A percentile compares a stretch with the other conserved stretches of the same genome.
These are phyloP conservation scores for Hartigia nigra DNA, from an alignment of 2,888 invertebrate genomes.

Conservation along the genomic window DNA sequence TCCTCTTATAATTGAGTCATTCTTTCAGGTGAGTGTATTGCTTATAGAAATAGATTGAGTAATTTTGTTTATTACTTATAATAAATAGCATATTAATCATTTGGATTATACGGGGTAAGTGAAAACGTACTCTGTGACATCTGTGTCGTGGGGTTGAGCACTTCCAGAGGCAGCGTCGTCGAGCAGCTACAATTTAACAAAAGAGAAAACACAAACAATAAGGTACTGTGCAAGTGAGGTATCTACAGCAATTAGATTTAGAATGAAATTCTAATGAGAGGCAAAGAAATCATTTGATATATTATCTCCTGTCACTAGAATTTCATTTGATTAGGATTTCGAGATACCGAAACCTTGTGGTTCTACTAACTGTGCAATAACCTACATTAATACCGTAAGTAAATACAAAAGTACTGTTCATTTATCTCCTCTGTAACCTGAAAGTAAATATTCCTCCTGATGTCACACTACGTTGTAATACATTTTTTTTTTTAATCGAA, in stretches of 20 bases:
- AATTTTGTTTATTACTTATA: not conserved
- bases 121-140: slow-evolving; percentile 59
- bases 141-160: slow-evolving; percentile 64
- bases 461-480: not conserved
- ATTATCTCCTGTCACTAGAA: slow-evolving; percentile 7
- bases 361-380: slow-evolving; percentile 33
- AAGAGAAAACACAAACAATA: slow-evolving; percentile 71
- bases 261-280: slow-evolving; percentile 10
- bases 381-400: slow-evolving; percentile 23
- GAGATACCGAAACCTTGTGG: slow-evolving; percentile 25
- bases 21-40: not conserved
- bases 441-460: slow-evolving; percentile 1
- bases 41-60: not conserved
- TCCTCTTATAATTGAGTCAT: not conserved
- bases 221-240: slow-evolving; percentile 64
- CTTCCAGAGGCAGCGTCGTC: slow-evolving; percentile 72
- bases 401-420: not conserved
- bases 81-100: not conserved
- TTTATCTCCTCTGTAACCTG: not conserved
- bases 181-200: slow-evolving; percentile 75
- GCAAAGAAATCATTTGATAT: not conserved
- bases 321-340: slow-evolving; percentile 11
- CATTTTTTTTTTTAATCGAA: not conserved
- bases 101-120: slow-evolving; percentile 33
- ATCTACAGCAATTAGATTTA: slow-evolving; percentile 16